A percentile compares a stretch with the other conserved stretches of the same genome.
phyloP scores from a whole-genome alignment of 2,113 vertebrate genomes.

The Aegotheles bennettii region DNA sequence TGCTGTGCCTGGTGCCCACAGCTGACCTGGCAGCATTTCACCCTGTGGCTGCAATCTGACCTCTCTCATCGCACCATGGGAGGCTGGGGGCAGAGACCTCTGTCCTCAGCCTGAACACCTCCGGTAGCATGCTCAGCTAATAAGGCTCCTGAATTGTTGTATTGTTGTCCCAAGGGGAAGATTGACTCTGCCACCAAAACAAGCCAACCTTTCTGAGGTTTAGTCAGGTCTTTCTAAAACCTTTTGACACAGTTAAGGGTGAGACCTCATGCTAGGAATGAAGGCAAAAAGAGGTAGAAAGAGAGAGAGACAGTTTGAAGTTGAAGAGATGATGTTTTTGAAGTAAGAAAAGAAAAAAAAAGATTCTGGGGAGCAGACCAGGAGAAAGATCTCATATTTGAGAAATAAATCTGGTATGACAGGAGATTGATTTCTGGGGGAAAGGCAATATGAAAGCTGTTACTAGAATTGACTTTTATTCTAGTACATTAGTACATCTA shows the following conservation, averaged over 20 bases:
- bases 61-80: neutral
- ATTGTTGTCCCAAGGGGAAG: neutral
- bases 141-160: neutral
- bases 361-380: neutral
- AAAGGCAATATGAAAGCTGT: constrained; percentile 14
- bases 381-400: neutral
- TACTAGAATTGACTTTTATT: neutral
- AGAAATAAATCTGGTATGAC: constrained; percentile 10
- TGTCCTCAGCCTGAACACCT: neutral
- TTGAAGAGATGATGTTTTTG: neutral
- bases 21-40: neutral
- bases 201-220: neutral
- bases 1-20: fast-evolving
- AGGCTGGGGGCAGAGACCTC: neutral
- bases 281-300: neutral
- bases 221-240: neutral
- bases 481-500: neutral
- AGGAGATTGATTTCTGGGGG: constrained; percentile 13
- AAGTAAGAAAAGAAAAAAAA: neutral
- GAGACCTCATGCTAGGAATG: neutral
- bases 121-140: neutral
- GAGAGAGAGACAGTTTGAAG: neutral
- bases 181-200: neutral
- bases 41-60: fast-evolving
- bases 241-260: neutral